Conservation (phyloP, 1,140 invertebrate species). For the Pemphigus obesinymphae region DNA sequence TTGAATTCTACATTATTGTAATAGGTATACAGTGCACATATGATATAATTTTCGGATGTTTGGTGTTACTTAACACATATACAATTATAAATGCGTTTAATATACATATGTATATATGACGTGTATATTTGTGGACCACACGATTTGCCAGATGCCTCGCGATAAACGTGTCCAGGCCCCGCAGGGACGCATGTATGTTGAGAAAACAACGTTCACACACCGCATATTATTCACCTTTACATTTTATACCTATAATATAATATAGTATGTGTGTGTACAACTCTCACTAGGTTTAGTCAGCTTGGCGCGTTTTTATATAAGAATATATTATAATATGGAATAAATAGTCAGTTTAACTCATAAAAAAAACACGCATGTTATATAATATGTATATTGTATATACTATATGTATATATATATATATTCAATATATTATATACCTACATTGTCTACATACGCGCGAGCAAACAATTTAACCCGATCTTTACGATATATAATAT, state of each 20-base stretch:
- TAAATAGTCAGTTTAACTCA: too few species aligned
- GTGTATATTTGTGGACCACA: not conserved
- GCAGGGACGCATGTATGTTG: not conserved
- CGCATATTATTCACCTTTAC: not conserved
- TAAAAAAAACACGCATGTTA: too few species aligned
- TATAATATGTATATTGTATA: not conserved
- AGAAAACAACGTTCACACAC: not conserved
- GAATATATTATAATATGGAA: not conserved
- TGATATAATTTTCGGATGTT: not conserved
- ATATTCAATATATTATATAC: not conserved
- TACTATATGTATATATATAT: not conserved
- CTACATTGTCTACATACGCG: not conserved
- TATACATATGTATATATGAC: not conserved
- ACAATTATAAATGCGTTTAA: not conserved
- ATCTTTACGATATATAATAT: not conserved
- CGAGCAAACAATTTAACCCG: not conserved
- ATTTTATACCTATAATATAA: not conserved
- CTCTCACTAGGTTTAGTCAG: not conserved
- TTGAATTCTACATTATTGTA: too few species aligned
- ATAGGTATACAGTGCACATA: too few species aligned
- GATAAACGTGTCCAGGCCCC: not conserved
- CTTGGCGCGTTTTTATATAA: not conserved
- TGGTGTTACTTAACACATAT: not conserved
- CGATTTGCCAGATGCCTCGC: constrained; percentile 19
- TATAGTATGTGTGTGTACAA: not conserved